Percentiles rank a stretch among this genome's conserved stretches.
These are phyloP conservation scores for Bradynema listronoti DNA, from an alignment of 1,140 invertebrate species.

Conservation along the genomic window DNA sequence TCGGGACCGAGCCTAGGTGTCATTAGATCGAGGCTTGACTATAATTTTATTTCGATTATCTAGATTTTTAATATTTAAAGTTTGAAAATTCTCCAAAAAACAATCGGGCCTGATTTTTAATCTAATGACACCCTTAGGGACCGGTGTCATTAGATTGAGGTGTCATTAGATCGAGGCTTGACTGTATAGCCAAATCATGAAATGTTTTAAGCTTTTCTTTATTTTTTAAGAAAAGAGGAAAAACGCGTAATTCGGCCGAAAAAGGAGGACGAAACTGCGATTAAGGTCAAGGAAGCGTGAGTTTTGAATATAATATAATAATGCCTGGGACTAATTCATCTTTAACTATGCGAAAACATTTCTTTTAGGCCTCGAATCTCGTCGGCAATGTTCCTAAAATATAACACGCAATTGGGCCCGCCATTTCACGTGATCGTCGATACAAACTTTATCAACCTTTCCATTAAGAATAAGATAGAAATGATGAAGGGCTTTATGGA, in stretches of 20 bases:
- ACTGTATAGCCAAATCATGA: background rate
- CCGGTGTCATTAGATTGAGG: too few species aligned
- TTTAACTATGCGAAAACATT: too few species aligned
- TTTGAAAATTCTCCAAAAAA: too few species aligned
- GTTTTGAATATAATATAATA: slow-evolving; percentile 11
- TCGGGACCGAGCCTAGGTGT: too few species aligned
- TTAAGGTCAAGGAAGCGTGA: slow-evolving; percentile 54
- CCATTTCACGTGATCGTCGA: slow-evolving; percentile 93
- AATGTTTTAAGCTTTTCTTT: slow-evolving; percentile 2
- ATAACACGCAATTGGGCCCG: slow-evolving; percentile 96
- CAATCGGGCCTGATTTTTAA: too few species aligned
- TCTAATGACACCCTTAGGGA: too few species aligned
- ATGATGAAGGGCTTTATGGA: slow-evolving; percentile 90
- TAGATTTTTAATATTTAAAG: background rate
- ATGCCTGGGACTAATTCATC: slow-evolving; percentile 1
- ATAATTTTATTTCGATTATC: too few species aligned
- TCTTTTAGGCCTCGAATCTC: slow-evolving; percentile 54
- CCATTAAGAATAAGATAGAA: slow-evolving; percentile 95
- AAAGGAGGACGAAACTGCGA: slow-evolving; percentile 51
- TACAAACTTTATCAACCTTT: slow-evolving; percentile 98
- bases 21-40: too few species aligned
- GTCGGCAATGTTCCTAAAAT: slow-evolving; percentile 78
- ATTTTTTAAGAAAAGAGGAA: slow-evolving; percentile 51
- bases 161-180: too few species aligned
- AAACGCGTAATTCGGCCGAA: slow-evolving; percentile 46